Base-by-base conservation (phyloP, 2,888 invertebrate species). In the Pediacus dermestoides region DNA sequence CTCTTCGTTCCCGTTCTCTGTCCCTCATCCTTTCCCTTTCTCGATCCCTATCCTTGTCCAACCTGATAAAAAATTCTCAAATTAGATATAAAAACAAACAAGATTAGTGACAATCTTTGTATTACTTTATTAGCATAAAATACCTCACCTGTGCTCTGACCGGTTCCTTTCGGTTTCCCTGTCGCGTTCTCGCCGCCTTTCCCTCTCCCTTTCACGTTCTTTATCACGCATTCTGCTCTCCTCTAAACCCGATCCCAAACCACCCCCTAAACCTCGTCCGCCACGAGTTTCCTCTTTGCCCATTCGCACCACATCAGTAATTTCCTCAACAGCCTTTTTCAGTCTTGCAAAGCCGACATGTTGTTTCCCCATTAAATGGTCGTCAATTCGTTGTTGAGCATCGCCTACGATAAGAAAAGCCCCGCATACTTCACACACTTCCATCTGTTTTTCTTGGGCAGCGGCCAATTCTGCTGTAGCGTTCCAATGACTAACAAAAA, bases 341-440 rank as follows among this genome's bases (percentile, higher is more conserved):
- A 84, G 67, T 59, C 80, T 78, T 39, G 80, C 82, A 55, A 82
- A 84, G 2, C 97, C 97, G 48, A 95, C 85, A 74, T 99, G 99
- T 69, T 97, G 97, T 73, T 99, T 99, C 16, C 97, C 99, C 78
- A 91, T 92, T 38, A 97, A 73, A 74, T 99, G 97, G 67, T 99
- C 97, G 60, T 97, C 96, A 39, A 97, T 90, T 42, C 99, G 79
- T 63, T 95, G 94, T 62, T 95, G 96, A 2, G 96, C 97, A 71
- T 99, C 97, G 4, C 95, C 96, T 4, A 97, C 93, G 57, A 99
- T 97, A n/a, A 99, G 77, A 70, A 99, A 95, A 4, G 97, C 96
- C 1, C 97, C 97, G 67, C 97, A 99, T 1, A 95, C 91, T 53
- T 93, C 90, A 69, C 97, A 99, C 10, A 99, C 97, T 70, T 96